phyloP scores from a whole-genome alignment of 2,888 invertebrate species.

The Caenorhabditis sp. region DNA sequence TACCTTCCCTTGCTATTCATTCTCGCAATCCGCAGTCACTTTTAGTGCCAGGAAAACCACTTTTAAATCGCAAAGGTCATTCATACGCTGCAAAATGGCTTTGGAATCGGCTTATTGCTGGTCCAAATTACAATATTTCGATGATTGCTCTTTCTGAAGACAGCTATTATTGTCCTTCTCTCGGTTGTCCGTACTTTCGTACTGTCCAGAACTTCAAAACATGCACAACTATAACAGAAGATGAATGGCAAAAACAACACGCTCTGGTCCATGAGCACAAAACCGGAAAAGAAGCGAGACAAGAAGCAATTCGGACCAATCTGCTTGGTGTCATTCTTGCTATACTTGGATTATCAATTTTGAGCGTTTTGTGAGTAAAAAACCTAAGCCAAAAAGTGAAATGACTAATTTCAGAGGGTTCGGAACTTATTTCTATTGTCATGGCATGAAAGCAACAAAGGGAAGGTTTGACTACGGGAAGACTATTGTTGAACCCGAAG shows the following conservation, averaged over 20 bases:
- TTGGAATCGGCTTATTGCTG: conserved; percentile 76
- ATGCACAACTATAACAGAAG: conserved; percentile 68
- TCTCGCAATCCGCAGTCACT: conserved; percentile 74
- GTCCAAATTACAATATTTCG: conserved; percentile 73
- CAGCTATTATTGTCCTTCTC: conserved; percentile 75
- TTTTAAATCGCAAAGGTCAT: conserved; percentile 75
- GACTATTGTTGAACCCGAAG: conserved; percentile 25
- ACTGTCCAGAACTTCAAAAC: conserved; percentile 71
- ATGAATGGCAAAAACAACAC: conserved; percentile 50
- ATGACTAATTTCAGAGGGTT: conserved; percentile 54
- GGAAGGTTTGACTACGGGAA: conserved; percentile 71
- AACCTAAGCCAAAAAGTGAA: not conserved
- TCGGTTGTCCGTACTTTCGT: conserved; percentile 76
- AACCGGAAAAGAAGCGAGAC: conserved; percentile 21
- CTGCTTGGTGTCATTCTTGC: conserved; percentile 42
- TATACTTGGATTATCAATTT: conserved; percentile 12
- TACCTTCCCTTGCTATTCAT: conserved; percentile 73
- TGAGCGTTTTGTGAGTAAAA: conserved; percentile 25
- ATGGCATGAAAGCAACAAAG: conserved; percentile 72
- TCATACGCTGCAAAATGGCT: conserved; percentile 78
- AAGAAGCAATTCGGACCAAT: conserved; percentile 33
- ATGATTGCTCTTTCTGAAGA: conserved; percentile 71
- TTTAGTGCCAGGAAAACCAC: conserved; percentile 69
- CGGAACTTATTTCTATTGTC: conserved; percentile 73
- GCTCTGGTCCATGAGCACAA: not conserved